These are phyloP conservation scores for Drosophila putrida DNA, from an alignment of 2,888 invertebrate genomes.

Conservation along the genomic window DNA sequence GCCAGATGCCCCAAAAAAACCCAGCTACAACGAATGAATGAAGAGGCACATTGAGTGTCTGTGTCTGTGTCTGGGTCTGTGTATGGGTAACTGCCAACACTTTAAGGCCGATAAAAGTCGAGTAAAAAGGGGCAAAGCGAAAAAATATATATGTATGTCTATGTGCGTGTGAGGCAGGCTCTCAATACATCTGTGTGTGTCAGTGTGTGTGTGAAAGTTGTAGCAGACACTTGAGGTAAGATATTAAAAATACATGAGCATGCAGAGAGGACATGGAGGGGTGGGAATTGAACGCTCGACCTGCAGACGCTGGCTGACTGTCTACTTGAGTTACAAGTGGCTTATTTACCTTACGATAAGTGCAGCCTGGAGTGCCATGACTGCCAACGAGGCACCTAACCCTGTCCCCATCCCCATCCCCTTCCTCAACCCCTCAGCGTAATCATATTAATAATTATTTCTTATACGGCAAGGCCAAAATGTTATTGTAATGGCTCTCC, in stretches of 20 bases:
- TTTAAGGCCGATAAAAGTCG: slow-evolving; percentile 78
- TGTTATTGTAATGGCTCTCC: slow-evolving; percentile 65
- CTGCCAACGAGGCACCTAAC: slow-evolving; percentile 51
- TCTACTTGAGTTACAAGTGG: slow-evolving; percentile 78
- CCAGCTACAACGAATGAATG: slow-evolving; percentile 21
- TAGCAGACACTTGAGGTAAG: slow-evolving; percentile 76
- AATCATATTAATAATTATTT: slow-evolving; percentile 81
- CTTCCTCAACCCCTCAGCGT: slow-evolving; percentile 24
- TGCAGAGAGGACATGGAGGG: slow-evolving; percentile 26
- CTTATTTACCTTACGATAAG: slow-evolving; percentile 81
- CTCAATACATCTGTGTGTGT: slow-evolving; percentile 25
- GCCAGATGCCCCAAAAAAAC: slow-evolving; percentile 41
- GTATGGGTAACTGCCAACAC: slow-evolving; percentile 65
- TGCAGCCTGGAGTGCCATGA: slow-evolving; percentile 78
- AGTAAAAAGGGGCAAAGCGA: slow-evolving; percentile 63
- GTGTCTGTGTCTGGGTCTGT: slow-evolving; percentile 11
- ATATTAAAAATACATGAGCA: slow-evolving; percentile 81
- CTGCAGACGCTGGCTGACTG: slow-evolving; percentile 41
- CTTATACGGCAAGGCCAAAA: slow-evolving; percentile 50
- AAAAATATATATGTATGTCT: slow-evolving; percentile 9
- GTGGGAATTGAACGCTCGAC: slow-evolving; percentile 20
- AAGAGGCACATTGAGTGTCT: slow-evolving; percentile 24
- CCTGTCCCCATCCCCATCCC: not conserved
- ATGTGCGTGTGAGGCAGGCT: slow-evolving; percentile 25
- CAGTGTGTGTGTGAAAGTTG: slow-evolving; percentile 42